phyloP scores from a whole-genome alignment of 2,888 invertebrate genomes.

The Steinernema scapterisci region DNA sequence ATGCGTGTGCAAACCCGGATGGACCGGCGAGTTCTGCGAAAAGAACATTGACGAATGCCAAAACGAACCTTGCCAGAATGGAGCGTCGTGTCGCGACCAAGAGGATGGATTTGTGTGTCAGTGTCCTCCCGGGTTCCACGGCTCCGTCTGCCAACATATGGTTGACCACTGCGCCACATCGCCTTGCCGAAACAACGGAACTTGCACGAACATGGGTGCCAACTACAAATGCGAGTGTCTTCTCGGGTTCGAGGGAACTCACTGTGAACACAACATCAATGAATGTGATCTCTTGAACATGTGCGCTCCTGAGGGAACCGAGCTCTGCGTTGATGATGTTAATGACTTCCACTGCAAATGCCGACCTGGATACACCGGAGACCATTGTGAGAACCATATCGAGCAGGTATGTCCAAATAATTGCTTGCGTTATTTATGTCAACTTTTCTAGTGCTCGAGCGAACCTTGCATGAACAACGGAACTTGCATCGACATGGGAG shows the following conservation, averaged over 20 bases:
- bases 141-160: slow-evolving; percentile 83
- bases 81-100: slow-evolving; percentile 84
- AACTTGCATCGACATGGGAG: slow-evolving; percentile 70
- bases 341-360: slow-evolving; percentile 79
- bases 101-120: slow-evolving; percentile 77
- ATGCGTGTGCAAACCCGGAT: slow-evolving; percentile 79
- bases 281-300: slow-evolving; percentile 76
- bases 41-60: slow-evolving; percentile 82
- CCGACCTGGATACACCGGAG: slow-evolving; percentile 83
- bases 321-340: slow-evolving; percentile 81
- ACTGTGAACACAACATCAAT: slow-evolving; percentile 86
- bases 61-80: slow-evolving; percentile 86
- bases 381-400: slow-evolving; percentile 77
- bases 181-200: slow-evolving; percentile 66
- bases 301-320: slow-evolving; percentile 76
- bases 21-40: slow-evolving; percentile 75
- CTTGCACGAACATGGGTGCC: slow-evolving; percentile 82
- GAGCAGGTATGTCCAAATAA: slow-evolving; percentile 40
- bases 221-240: slow-evolving; percentile 87
- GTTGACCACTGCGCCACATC: slow-evolving; percentile 87
- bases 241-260: slow-evolving; percentile 85
- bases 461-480: slow-evolving; percentile 82
- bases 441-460: slow-evolving; percentile 74
- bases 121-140: slow-evolving; percentile 91
- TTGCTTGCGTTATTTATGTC: too few relatives aligned